Base-by-base conservation (phyloP, 2,888 invertebrate species). In the Lochmaea capreae region DNA sequence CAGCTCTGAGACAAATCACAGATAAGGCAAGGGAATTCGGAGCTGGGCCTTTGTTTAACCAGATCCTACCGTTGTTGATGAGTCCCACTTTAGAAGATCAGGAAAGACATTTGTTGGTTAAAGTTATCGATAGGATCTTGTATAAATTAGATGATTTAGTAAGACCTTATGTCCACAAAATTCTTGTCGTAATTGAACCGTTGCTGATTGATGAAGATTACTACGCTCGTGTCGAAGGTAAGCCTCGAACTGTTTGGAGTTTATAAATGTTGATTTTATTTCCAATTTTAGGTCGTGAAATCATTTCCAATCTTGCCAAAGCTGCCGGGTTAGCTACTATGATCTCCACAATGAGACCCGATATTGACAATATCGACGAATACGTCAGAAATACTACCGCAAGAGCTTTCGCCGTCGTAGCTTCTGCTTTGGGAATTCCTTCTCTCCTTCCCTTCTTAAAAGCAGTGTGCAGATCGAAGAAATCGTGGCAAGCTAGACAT, bases 321-420 rank as follows among this genome's bases (percentile, higher is more conserved):
- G 99, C 99, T 1, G 99, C 99, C 3, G 99, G 99, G 72, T 89
- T 99, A 71, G 99, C 99, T 4, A 99, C 99, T 14, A 99, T 99
- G 99, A 99, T 99, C 84, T 99, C 99, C 5, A 99, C 99, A 0
- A 99, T 99, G 99, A 91, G 99, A 86, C 99, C 99, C 0, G 99
- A 99, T 89, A 99, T 99, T 83, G 99, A 99, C 88, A 99, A 99
- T 86, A 98, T 98, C 83, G 99, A 99, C 87, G 98, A 99, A 88
- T 99, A 99, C 85, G 99, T 99, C 54, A 92, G 99, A 85, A 99
- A 99, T 87, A 99, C 99, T 0, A 99, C 99, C 0, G 99, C 99
- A 6, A 91, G 99, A 83, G 99, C 99, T 0, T 99, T 99, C 87
- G 99, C 99, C n/a, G 99, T 99, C 1, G 99, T 99, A 0, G 99